These are phyloP conservation scores for Timema podura DNA, from an alignment of 2,888 invertebrate genomes.

Conservation along the genomic window DNA sequence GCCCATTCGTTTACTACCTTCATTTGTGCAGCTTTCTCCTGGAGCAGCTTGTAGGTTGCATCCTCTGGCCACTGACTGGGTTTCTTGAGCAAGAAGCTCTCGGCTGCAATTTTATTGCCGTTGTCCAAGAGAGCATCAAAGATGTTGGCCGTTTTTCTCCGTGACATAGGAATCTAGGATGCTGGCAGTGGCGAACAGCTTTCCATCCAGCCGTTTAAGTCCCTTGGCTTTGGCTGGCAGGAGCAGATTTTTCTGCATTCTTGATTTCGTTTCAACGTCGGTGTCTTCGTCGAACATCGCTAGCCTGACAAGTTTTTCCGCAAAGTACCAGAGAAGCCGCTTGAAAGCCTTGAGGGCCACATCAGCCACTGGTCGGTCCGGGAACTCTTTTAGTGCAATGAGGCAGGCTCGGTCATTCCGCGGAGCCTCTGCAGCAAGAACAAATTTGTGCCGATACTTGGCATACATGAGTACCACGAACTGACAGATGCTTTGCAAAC, in stretches of 20 bases:
- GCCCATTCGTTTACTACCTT: background rate
- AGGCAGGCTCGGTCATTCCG: no score
- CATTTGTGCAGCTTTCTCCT: no score
- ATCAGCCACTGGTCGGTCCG: background rate
- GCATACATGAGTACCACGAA: no score
- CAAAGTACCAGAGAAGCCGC: background rate
- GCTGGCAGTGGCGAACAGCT: no score
- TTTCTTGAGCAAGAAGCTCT: slow-evolving; percentile 5
- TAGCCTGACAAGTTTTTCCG: background rate
- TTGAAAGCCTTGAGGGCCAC: background rate
- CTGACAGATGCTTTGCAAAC: no score
- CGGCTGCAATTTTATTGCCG: background rate
- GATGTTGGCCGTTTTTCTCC: background rate
- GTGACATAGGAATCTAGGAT: no score
- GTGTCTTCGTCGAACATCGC: slow-evolving; percentile 5
- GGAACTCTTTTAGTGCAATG: background rate
- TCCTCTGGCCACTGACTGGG: no score
- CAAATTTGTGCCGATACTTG: no score
- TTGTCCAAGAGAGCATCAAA: background rate
- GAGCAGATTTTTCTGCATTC: no score
- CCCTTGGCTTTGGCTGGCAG: no score
- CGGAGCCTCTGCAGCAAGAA: no score
- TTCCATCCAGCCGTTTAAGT: no score
- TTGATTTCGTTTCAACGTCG: background rate
- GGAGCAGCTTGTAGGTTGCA: slow-evolving; percentile 7